Conservation (phyloP, 2,888 invertebrate genomes). For the Cerastoderma edule region DNA sequence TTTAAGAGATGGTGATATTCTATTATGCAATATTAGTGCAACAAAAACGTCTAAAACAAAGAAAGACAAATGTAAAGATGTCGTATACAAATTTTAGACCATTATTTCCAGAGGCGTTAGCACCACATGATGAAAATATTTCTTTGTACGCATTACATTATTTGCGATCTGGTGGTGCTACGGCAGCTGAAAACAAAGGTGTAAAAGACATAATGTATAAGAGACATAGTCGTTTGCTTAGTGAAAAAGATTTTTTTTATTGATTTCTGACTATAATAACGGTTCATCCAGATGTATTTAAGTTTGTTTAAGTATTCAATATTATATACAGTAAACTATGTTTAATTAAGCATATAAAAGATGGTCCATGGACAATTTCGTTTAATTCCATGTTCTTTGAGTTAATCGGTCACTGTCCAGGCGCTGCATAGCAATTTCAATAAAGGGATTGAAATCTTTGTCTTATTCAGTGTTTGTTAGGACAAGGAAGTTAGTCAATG, state of each 20-base stretch:
- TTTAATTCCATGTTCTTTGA: neutral
- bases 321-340: neutral
- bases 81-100: slow-evolving; percentile 14
- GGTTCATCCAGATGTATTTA: neutral
- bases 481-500: neutral
- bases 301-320: neutral
- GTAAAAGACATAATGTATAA: slow-evolving; percentile 17
- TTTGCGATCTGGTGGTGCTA: slow-evolving; percentile 11
- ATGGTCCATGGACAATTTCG: neutral
- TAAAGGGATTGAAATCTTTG: neutral
- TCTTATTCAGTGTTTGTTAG: neutral
- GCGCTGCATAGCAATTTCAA: slow-evolving; percentile 6
- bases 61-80: neutral
- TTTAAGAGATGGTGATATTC: neutral
- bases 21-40: neutral
- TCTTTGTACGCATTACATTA: slow-evolving; percentile 6
- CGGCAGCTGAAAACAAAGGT: slow-evolving; percentile 17
- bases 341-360: neutral
- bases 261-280: neutral
- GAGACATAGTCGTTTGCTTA: slow-evolving; percentile 14
- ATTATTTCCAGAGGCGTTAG: neutral
- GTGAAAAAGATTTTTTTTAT: slow-evolving; percentile 26
- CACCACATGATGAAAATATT: neutral
- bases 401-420: neutral
- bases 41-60: neutral